Evolutionary conservation across 2,113 vertebrate species (phyloP), one percentile per base, ranked within the genome.

Genomic region (Phycodurus eques): DNA sequence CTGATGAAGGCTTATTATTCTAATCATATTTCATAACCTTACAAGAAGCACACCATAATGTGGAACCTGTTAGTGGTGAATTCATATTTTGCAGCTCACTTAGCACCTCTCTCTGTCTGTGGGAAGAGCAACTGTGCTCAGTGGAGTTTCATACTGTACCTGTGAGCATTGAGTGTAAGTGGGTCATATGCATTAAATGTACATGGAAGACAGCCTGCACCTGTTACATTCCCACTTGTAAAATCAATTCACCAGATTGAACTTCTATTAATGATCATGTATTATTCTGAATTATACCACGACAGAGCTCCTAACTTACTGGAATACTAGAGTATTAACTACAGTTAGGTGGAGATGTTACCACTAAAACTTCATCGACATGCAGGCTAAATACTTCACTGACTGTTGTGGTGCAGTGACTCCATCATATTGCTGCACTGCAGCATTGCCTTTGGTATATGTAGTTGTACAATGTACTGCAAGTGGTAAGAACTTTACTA

Each of bases 391-490:
- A 71, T 62, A n/a, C 71, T 67, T 67, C 75, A 70, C 71, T 75
- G 76, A 39, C 35, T 42, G 78, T 73, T 87, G 78, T 87, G 85
- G 75, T 87, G 87, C 89, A 83, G 80, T 80, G 80, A 82, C 76
- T 83, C 71, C 68, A 83, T 81, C 80, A 76, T 81, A 81, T 73
- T 56, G 75, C 70, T 87, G 76, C 83, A 83, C 81, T 86, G 83
- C 87, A 84, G 80, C 68, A 86, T 84, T 88, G 84, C 81, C 79
- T 89, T 85, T 88, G 89, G 88, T 89, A 90, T 90, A 85, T 90
- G 84, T 85, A 78, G 17, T 8, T 54, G 54, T 13, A 57, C 22
- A 62, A 39, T 39, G 33, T 17, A 35, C 60, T 62, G 60, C 13
- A 17, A 12, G 56, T 31, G 56, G 27, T 59, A 31, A 59, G 56